Evolutionary conservation across 2,797 vertebrate species (phyloP), one percentile per base, ranked within the genome.

Genomic region (Halcyon badia): DNA sequence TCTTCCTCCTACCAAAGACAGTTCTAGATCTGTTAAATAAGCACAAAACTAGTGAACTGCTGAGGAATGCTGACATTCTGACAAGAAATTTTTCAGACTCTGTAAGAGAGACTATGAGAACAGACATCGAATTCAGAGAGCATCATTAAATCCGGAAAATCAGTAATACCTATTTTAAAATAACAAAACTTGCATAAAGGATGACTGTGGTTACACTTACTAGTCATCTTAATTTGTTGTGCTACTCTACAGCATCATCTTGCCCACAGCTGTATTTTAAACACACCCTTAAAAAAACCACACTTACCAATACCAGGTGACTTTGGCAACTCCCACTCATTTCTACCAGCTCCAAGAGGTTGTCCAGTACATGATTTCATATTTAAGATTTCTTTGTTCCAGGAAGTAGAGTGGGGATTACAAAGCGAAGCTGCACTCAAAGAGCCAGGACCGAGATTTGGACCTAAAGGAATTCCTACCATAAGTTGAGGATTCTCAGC

Each of bases 231-330:
- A 16, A 51, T 51, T 51, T 51, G 25, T 60, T 80, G 44, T 76
- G 57, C 30, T 70, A 1, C 11, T 56, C 37, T 5, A 37, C 46
- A 69, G 5, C 46, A 72, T 60, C 22, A 28, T 14, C 46, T 58
- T 52, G 30, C 16, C 58, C 69, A 65, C 18, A 81, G 28, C 7
- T 65, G 6, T 76, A 65, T 62, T 92, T 83, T 71, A 39, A 65
- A 62, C 8, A 62, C 39, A 25, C 14, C n/a, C 11, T 21, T 42
- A 46, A 65, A 78, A 49, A 17, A 37, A 37, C 22, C 56, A 69
- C 25, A 93, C 98, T 97, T 98, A 99, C 99, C 99, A 95, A 95
- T 91, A 56, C 98, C 98, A 85, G 98, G 96, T 24, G 98, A 93
- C 64, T 97, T 96, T 19, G 89, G 93, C 66, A 98, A 71, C 39